Evolutionary conservation across 2,888 invertebrate genomes (phyloP).

Genomic region (Papilio gigon): DNA sequence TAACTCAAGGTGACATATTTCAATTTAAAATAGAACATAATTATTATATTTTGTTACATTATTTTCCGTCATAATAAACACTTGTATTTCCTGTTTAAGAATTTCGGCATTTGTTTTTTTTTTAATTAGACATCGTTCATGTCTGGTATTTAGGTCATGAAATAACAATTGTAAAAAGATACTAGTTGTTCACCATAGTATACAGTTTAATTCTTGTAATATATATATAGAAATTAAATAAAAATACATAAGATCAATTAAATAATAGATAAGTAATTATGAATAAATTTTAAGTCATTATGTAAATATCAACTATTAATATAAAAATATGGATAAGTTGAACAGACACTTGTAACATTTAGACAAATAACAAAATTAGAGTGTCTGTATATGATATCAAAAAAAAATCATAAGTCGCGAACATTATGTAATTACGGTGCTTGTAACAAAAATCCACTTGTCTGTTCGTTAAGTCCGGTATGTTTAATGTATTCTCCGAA

Average conservation of each 20-base stretch:
- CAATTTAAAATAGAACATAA: not conserved
- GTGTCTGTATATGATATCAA: no score
- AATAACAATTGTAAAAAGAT: not conserved
- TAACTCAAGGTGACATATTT: not conserved
- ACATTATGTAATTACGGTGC: no score
- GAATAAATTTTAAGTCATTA: not conserved
- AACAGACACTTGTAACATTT: not conserved
- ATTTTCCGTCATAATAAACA: not conserved
- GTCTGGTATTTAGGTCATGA: not conserved
- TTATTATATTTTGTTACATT: not conserved
- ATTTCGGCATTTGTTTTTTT: constrained; percentile 5
- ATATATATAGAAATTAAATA: no score
- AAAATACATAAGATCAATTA: not conserved
- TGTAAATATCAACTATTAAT: not conserved
- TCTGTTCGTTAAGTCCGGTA: no score
- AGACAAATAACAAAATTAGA: no score
- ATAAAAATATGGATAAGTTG: not conserved
- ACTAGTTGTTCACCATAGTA: no score
- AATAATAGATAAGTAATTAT: not conserved
- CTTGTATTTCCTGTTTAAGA: constrained; percentile 2
- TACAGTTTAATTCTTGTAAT: no score
- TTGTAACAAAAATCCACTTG: no score
- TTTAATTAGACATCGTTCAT: not conserved
- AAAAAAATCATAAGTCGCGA: no score
- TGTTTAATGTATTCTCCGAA: no score